Evolutionary conservation across 2,888 invertebrate species (phyloP).

Genomic region (Watsonalla binaria): DNA sequence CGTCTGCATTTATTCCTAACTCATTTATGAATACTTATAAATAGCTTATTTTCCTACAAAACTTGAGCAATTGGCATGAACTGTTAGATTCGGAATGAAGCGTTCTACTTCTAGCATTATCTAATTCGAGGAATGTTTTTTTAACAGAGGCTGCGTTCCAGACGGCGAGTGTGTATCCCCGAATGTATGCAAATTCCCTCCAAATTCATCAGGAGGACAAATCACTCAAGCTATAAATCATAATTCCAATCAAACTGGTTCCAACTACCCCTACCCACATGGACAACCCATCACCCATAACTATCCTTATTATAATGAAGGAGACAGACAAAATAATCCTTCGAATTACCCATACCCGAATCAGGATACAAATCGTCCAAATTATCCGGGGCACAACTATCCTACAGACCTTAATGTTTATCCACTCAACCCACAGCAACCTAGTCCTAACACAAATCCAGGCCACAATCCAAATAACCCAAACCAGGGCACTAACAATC

Average conservation of each 20-base stretch:
- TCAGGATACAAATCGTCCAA: not conserved
- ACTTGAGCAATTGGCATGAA: too few relatives aligned
- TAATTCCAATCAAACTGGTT: not conserved
- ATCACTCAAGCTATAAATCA: not conserved
- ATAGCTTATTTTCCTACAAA: too few relatives aligned
- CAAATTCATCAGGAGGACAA: not conserved
- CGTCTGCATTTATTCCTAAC: too few relatives aligned
- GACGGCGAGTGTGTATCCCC: constrained; percentile 51
- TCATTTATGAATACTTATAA: too few relatives aligned
- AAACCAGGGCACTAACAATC: not conserved
- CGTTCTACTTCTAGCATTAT: too few relatives aligned
- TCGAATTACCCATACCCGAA: not conserved
- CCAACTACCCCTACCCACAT: constrained; percentile 8
- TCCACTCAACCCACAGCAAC: not conserved
- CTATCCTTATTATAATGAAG: constrained; percentile 9
- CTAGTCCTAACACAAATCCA: too few relatives aligned
- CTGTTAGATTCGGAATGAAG: too few relatives aligned
- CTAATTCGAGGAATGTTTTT: too few relatives aligned
- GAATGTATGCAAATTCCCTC: constrained; percentile 40
- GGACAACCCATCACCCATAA: constrained; percentile 1
- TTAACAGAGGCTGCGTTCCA: constrained; percentile 69
- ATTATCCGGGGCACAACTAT: not conserved
- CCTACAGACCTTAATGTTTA: not conserved
- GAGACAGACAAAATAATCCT: not conserved
- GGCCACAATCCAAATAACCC: constrained; percentile 5